These are phyloP conservation scores for Thyatira batis DNA, from an alignment of 2,888 invertebrate genomes.

Conservation along the genomic window DNA sequence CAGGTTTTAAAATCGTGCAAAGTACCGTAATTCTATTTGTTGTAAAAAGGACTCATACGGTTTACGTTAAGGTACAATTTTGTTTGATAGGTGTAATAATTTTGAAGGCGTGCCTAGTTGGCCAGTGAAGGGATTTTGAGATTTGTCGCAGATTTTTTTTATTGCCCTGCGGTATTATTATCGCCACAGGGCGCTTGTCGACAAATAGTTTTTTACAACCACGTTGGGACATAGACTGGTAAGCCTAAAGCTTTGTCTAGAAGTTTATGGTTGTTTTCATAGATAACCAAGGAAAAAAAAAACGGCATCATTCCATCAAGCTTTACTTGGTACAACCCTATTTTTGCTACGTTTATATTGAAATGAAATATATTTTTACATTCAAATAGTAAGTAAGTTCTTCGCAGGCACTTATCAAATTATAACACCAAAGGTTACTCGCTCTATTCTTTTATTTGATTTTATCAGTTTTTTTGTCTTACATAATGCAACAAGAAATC, in stretches of 20 bases:
- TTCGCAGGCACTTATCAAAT: too few species aligned
- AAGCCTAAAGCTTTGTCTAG: neutral
- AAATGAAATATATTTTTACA: too few species aligned
- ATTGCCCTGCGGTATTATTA: constrained; percentile 69
- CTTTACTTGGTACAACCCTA: too few species aligned
- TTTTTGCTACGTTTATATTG: too few species aligned
- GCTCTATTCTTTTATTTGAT: too few species aligned
- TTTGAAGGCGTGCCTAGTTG: constrained; percentile 79
- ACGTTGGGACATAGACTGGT: neutral
- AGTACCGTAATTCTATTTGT: constrained; percentile 14
- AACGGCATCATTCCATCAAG: too few species aligned
- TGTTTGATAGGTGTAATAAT: constrained; percentile 68
- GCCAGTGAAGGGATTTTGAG: constrained; percentile 70
- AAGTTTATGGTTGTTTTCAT: constrained; percentile 3
- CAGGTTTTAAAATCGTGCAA: constrained; percentile 52
- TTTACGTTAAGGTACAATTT: constrained; percentile 27
- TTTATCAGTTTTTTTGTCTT: too few species aligned
- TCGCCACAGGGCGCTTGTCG: constrained; percentile 55
- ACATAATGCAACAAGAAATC: too few species aligned
- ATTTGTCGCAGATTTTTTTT: constrained; percentile 74
- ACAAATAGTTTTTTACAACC: constrained; percentile 52
- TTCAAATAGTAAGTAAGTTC: too few species aligned
- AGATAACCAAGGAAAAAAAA: too few species aligned
- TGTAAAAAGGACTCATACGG: constrained; percentile 24
- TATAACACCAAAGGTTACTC: too few species aligned